Base-by-base conservation (phyloP, 2,888 invertebrate species). In the Amphiduros pacificus region DNA sequence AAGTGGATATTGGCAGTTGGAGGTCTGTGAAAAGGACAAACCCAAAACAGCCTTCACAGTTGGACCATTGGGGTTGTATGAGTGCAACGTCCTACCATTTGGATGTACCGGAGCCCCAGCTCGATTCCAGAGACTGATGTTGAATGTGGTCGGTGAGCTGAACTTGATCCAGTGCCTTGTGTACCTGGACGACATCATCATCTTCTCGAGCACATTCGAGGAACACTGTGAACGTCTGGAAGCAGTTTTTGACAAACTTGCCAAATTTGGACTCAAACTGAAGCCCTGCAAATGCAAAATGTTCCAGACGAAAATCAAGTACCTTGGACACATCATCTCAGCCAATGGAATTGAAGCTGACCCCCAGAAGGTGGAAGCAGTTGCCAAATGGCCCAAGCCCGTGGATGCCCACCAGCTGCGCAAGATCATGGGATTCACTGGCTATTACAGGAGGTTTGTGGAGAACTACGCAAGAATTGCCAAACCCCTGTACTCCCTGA, bases 141-240 rank as follows among this genome's bases (percentile, higher is more conserved):
- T 20, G 44, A 44, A 44, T 44, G 44, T 44, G 44, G n/a, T 44
- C n/a, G 4, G n/a, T 48, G 67, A 5, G 11, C 29, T 55, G 17
- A 40, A 26, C n/a, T 28, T 29, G 11, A 26, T 26, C 9, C 17
- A 48, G 9, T 22, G 28, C 6, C 14, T 54, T 5, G 24, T 67
- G 0, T 68, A 63, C 32, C 22, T 72, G 5, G 68, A 69, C 55
- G 70, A 72, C 50, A n/a, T 70, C 17, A 66, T 70, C 3, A 62
- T 69, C 29, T 68, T 62, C 32, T 57, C 56, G n/a, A 56, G 36
- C 2, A 53, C 57, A 11, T 61, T 57, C 36, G 61, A 63, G 24
- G 57, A 65, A 53, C 64, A 66, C 49, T 26, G 65, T 20, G 60
- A 62, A 24, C 52, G 65, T 14, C 28, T 68, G 31, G 49, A 61